A percentile compares a stretch with the other conserved stretches of the same genome.
Evolutionary conservation across 2,797 vertebrate species (phyloP).

Genomic region (Sebastes iracundus): DNA sequence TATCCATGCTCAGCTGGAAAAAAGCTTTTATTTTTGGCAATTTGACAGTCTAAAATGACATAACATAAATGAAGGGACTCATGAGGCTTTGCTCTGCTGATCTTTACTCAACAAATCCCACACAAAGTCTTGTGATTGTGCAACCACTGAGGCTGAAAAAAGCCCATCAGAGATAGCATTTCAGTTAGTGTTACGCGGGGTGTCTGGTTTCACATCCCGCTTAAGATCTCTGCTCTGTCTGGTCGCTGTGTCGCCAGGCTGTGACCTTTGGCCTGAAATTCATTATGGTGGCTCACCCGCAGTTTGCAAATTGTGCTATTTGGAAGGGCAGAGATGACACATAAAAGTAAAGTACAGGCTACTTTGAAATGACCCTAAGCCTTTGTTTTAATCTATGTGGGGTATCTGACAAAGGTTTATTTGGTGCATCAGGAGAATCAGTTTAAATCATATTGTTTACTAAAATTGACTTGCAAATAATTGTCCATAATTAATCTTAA

Average conservation of each 20-base stretch:
- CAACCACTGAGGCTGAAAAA: constrained; percentile 45
- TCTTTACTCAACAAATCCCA: not conserved
- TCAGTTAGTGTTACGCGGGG: constrained; percentile 11
- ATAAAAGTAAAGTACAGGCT: not conserved
- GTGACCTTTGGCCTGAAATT: constrained; percentile 63
- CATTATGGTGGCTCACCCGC: constrained; percentile 40
- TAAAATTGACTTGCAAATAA: not conserved
- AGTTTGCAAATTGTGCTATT: constrained; percentile 10
- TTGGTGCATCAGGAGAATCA: not conserved
- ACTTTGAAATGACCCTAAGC: not conserved
- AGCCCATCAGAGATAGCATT: constrained; percentile 34
- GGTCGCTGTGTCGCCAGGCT: constrained; percentile 62
- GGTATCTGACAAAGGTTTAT: not conserved
- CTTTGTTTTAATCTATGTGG: not conserved
- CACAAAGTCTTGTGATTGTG: constrained; percentile 22
- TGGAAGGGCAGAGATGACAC: not conserved
- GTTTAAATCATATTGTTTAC: not conserved
- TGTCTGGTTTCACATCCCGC: constrained; percentile 61
- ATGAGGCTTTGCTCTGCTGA: not conserved
- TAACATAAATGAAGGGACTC: not conserved
- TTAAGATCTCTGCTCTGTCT: constrained; percentile 49
- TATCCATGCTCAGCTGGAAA: not conserved
- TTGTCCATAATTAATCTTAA: no score
- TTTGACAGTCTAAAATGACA: not conserved
- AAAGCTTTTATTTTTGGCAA: not conserved